phyloP scores from a whole-genome alignment of 2,113 vertebrate species.

The Phalacrocorax brasilianus region DNA sequence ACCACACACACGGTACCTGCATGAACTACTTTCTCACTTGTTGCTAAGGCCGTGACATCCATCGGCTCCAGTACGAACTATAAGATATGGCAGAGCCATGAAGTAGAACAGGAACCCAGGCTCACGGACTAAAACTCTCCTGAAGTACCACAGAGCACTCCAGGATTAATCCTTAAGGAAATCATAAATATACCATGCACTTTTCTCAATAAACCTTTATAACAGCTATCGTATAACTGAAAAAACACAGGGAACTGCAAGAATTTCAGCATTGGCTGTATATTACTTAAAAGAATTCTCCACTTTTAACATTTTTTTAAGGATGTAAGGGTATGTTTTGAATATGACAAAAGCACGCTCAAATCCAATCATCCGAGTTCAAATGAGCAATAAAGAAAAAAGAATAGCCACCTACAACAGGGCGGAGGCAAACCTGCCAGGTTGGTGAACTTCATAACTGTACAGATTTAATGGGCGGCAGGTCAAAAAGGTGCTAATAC shows the following conservation, averaged over 20 bases:
- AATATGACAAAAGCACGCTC: too few species aligned
- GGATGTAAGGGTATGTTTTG: background rate
- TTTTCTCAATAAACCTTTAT: background rate
- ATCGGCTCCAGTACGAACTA: background rate
- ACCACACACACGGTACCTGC: background rate
- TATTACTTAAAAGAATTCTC: background rate
- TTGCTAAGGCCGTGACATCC: background rate
- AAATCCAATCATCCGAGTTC: background rate
- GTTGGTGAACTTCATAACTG: background rate
- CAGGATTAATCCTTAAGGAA: background rate
- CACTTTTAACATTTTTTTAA: background rate
- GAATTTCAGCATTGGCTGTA: background rate
- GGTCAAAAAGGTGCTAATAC: background rate
- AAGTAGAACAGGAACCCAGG: background rate
- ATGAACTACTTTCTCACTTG: background rate
- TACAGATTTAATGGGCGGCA: background rate
- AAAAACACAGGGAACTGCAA: background rate
- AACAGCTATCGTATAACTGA: background rate
- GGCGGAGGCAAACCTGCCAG: background rate
- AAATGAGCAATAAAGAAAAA: background rate
- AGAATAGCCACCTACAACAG: background rate
- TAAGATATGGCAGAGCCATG: too few species aligned
- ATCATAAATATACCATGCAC: background rate
- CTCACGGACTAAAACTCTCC: background rate
- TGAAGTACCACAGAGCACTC: background rate